A percentile compares a stretch with the other conserved stretches of the same genome.
These are phyloP conservation scores for Trochalopteron elliotii DNA, from an alignment of 2,113 vertebrate genomes.

Conservation along the genomic window DNA sequence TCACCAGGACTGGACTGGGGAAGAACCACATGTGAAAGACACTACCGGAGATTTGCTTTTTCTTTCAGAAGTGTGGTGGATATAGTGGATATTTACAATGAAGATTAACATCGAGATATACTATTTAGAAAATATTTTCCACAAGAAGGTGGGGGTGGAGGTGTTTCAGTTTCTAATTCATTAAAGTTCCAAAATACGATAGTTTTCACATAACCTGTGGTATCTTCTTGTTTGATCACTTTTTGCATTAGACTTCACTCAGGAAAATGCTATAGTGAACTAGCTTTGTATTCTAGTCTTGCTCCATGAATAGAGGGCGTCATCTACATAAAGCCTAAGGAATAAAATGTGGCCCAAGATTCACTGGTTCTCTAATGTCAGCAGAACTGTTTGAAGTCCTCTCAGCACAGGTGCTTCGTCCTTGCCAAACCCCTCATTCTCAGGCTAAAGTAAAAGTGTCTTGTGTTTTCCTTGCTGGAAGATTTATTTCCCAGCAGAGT, in stretches of 20 bases:
- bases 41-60: neutral
- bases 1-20: neutral
- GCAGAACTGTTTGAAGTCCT: neutral
- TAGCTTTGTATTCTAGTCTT: neutral
- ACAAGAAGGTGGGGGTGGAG: accelerated
- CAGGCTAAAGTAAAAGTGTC: neutral
- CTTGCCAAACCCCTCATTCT: neutral
- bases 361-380: neutral
- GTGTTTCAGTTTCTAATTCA: neutral
- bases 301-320: neutral
- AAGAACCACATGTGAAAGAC: neutral
- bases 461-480: neutral
- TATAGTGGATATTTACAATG: neutral
- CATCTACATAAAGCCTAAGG: neutral
- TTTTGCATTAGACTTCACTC: neutral
- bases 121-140: neutral
- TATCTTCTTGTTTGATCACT: neutral
- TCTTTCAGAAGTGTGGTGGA: neutral
- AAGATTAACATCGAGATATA: neutral
- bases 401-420: neutral
- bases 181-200: neutral
- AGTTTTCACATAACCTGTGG: neutral
- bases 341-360: neutral
- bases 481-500: neutral
- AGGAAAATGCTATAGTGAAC: neutral